A percentile compares a stretch with the other conserved stretches of the same genome.
Conservation (phyloP, 2,113 vertebrate species). For the Asarcornis scutulata region DNA sequence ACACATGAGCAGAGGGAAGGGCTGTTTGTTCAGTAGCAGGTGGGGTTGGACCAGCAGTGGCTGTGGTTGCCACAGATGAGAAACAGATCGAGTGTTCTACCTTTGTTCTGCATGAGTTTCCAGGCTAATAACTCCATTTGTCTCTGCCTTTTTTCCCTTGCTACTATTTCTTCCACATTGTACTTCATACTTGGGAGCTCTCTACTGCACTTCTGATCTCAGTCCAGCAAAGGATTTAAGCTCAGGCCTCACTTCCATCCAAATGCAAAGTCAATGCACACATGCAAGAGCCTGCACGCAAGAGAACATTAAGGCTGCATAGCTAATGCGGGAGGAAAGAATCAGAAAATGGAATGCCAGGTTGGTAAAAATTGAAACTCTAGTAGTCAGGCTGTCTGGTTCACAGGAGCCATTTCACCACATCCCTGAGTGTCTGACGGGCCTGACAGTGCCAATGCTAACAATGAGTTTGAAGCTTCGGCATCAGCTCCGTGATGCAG, state of each 20-base stretch:
- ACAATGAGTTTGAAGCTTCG: background rate
- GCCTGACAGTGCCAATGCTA: background rate
- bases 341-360: background rate
- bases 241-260: background rate
- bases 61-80: background rate
- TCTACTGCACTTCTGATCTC: background rate
- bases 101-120: background rate
- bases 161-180: background rate
- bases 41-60: background rate
- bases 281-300: background rate
- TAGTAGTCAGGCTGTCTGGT: background rate
- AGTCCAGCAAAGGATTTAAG: slow-evolving; percentile 1
- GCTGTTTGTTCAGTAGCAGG: background rate
- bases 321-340: background rate
- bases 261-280: background rate
- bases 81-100: background rate
- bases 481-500: background rate
- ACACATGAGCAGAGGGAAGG: background rate
- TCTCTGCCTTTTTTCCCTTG: background rate
- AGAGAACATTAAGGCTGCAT: background rate
- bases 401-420: background rate
- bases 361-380: background rate
- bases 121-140: background rate
- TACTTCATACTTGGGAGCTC: background rate
- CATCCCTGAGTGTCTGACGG: background rate